Conservation (phyloP, 64 coral and sea anemone genomes). For the Porites lutea region DNA sequence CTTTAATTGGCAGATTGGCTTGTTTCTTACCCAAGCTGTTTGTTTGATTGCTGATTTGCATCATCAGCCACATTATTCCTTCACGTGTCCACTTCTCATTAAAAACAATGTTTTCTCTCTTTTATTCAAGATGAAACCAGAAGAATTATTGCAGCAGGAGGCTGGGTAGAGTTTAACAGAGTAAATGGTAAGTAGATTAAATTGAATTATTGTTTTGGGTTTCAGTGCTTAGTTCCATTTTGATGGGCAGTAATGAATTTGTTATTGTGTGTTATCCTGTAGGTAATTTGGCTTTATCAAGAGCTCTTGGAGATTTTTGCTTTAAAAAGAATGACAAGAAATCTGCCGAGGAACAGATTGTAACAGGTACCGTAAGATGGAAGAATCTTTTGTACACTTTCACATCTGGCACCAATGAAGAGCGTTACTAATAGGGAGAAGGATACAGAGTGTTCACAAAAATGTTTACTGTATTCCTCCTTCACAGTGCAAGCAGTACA, state of each 20-base stretch:
- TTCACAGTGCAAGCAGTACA: no score
- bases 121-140: slow-evolving; percentile 91
- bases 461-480: no score
- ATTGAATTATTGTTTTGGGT: not conserved
- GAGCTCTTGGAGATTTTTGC: slow-evolving; percentile 98
- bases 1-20: no score
- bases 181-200: slow-evolving; percentile 86
- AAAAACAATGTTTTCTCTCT: not conserved
- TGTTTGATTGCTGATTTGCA: not conserved
- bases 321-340: slow-evolving; percentile 99
- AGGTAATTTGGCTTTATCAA: slow-evolving; percentile 97
- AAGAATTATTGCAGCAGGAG: slow-evolving; percentile 99
- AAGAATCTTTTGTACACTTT: not conserved
- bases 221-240: no score
- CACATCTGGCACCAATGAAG: no score
- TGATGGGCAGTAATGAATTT: no score
- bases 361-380: slow-evolving; percentile 76
- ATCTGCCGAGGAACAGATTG: slow-evolving; percentile 95
- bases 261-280: not conserved
- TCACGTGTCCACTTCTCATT: not conserved
- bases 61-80: no score
- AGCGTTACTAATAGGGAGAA: no score
- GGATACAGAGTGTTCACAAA: no score
- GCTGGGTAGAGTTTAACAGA: slow-evolving; percentile 99
- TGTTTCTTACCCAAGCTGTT: no score